A percentile compares a stretch with the other conserved stretches of the same genome.
phyloP scores from a whole-genome alignment of 2,797 vertebrate genomes.

The Clarias laeviceps region DNA sequence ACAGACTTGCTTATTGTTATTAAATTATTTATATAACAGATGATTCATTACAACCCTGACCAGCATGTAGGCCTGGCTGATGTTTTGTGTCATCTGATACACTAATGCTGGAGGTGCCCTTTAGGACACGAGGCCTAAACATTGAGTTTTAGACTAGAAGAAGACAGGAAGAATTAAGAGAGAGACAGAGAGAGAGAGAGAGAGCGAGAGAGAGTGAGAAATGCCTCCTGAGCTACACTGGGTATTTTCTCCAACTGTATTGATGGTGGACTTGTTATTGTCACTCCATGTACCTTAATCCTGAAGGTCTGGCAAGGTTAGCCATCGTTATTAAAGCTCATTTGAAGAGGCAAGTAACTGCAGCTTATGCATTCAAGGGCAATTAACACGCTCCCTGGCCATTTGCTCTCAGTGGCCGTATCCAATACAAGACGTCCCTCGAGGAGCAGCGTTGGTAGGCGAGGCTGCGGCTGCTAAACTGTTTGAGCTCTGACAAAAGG shows the following conservation, averaged over 20 bases:
- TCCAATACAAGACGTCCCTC: constrained; percentile 52
- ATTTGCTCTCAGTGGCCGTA: constrained; percentile 40
- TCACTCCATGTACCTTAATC: constrained; percentile 16
- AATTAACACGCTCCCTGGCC: constrained; percentile 49
- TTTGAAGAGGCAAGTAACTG: constrained; percentile 40
- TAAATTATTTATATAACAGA: no score
- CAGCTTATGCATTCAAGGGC: constrained; percentile 44
- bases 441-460: constrained; percentile 53
- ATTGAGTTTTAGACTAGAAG: background rate
- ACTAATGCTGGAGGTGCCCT: background rate
- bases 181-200: background rate
- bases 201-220: background rate
- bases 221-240: background rate
- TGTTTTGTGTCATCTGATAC: background rate
- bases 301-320: constrained; percentile 42
- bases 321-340: constrained; percentile 39
- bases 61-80: background rate
- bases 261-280: background rate
- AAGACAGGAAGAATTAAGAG: background rate
- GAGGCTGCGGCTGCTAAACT: constrained; percentile 48
- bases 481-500: constrained; percentile 50
- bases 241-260: background rate
- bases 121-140: background rate
- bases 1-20: no score
- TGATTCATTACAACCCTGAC: background rate